Evolutionary conservation across 2,888 invertebrate species (phyloP).

Genomic region (Andrena camellia): DNA sequence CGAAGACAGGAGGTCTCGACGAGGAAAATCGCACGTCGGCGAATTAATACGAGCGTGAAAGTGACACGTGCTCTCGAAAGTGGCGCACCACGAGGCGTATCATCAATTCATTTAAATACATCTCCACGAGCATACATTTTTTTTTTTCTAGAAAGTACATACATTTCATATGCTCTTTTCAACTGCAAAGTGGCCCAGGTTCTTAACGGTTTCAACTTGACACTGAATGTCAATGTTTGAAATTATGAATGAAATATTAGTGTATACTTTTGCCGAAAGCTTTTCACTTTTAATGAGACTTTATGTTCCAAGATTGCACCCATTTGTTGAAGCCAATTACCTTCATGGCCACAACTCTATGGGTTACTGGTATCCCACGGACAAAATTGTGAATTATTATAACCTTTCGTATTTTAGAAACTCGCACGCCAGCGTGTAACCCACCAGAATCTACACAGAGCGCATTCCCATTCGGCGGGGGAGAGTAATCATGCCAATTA

Average conservation of each 20-base stretch:
- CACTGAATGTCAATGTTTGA: no score
- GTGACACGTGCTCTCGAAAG: constrained; percentile 56
- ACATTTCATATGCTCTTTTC: neutral
- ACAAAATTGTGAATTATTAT: neutral
- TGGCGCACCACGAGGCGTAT: constrained; percentile 7
- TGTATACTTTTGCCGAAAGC: no score
- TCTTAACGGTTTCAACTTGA: neutral
- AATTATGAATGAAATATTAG: no score
- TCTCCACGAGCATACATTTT: neutral
- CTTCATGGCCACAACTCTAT: no score
- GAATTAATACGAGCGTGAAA: constrained; percentile 65
- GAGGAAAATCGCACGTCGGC: constrained; percentile 37
- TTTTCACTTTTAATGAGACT: no score
- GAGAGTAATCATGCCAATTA: constrained; percentile 59
- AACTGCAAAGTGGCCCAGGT: neutral
- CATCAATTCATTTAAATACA: constrained; percentile 3
- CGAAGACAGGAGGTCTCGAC: constrained; percentile 9
- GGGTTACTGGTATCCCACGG: no score
- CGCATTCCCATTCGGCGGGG: neutral
- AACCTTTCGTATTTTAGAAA: constrained; percentile 19
- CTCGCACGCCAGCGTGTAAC: no score
- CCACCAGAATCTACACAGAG: neutral
- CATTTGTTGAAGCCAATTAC: no score
- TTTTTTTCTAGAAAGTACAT: neutral
- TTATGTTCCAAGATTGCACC: no score